A percentile compares a stretch with the other conserved stretches of the same genome.
Conservation (phyloP, 2,113 vertebrate genomes). For the Paraplagusia blochii region DNA sequence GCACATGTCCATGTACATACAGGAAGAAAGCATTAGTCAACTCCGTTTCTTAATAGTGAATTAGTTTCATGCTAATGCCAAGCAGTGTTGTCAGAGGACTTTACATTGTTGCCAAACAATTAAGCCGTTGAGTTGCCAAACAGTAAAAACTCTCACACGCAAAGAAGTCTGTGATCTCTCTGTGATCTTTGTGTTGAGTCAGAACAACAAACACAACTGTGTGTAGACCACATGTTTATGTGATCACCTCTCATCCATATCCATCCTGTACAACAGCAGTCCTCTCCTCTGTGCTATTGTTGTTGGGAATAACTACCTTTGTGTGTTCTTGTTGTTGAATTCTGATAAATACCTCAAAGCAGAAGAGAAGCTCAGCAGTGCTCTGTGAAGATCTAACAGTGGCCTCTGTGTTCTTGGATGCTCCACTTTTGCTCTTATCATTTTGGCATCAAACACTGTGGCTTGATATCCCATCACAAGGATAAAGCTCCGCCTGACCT, state of each 20-base stretch:
- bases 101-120: too few species aligned
- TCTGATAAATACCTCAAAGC: constrained; percentile 56
- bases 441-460: constrained; percentile 47
- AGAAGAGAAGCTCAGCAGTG: constrained; percentile 27
- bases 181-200: constrained; percentile 1
- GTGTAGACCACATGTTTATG: constrained; percentile 27
- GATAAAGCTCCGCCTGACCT: constrained; percentile 29
- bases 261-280: background rate
- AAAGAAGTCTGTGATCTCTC: background rate
- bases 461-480: constrained; percentile 32
- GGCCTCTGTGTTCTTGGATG: constrained; percentile 35
- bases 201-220: constrained; percentile 10
- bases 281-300: constrained; percentile 9
- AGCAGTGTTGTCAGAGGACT: too few species aligned
- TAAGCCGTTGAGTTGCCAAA: too few species aligned
- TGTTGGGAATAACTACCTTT: constrained; percentile 31
- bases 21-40: too few species aligned
- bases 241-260: constrained; percentile 36
- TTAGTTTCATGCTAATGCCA: too few species aligned
- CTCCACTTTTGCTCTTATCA: constrained; percentile 40
- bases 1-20: too few species aligned
- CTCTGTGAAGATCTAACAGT: constrained; percentile 42
- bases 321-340: constrained; percentile 24
- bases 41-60: too few species aligned
- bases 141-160: background rate